Conservation (phyloP, 2,797 vertebrate genomes). For the Leptoclinus maculatus region DNA sequence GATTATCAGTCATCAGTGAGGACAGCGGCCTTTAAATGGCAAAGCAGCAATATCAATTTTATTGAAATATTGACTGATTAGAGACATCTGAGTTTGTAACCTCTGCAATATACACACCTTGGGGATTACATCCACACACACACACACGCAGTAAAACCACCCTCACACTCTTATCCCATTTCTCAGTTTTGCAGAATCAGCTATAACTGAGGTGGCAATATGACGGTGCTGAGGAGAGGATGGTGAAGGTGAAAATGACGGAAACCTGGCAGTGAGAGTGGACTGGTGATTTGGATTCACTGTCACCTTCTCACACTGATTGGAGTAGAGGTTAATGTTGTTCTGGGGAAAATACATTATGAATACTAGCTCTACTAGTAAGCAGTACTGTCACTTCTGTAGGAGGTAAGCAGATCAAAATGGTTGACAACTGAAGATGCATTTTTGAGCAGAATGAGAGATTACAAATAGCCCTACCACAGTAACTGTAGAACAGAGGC, state of each 20-base stretch:
- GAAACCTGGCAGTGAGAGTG: slow-evolving; percentile 29
- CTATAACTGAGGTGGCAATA: slow-evolving; percentile 64
- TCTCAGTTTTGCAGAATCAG: slow-evolving; percentile 74
- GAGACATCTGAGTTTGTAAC: slow-evolving; percentile 48
- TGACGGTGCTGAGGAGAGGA: slow-evolving; percentile 42
- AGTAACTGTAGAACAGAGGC: background rate
- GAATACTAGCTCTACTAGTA: slow-evolving; percentile 17
- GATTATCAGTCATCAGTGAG: slow-evolving; percentile 48
- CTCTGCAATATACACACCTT: background rate
- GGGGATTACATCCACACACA: slow-evolving; percentile 1
- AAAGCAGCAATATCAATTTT: slow-evolving; percentile 35
- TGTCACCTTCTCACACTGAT: slow-evolving; percentile 46
- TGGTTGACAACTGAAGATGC: slow-evolving; percentile 12
- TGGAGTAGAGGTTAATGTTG: slow-evolving; percentile 56
- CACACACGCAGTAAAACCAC: slow-evolving; percentile 7
- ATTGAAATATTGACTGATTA: slow-evolving; percentile 53
- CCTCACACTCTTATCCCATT: slow-evolving; percentile 39
- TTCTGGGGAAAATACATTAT: slow-evolving; percentile 6
- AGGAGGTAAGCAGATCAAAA: slow-evolving; percentile 16
- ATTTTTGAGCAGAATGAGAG: slow-evolving; percentile 10
- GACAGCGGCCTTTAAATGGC: slow-evolving; percentile 42
- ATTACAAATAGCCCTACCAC: background rate
- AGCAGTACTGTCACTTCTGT: slow-evolving; percentile 9
- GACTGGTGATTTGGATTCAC: slow-evolving; percentile 40
- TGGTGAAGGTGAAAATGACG: slow-evolving; percentile 66